Evolutionary conservation across 2,797 vertebrate species (phyloP).

Genomic region (Acanthornis magna): DNA sequence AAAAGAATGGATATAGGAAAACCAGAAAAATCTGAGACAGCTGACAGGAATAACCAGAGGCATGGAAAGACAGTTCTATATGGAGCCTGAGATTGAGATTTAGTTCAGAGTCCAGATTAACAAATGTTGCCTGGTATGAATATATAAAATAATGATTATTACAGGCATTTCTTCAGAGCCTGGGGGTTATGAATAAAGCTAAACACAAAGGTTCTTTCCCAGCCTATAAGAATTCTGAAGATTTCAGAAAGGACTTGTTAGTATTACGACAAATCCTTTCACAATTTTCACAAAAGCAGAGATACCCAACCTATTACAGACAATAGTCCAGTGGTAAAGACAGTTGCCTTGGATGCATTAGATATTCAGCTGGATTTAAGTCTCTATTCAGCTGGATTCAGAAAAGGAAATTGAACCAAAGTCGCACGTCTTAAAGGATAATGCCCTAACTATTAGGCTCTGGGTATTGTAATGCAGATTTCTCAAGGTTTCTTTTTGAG

Average conservation of each 20-base stretch:
- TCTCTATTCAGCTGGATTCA: constrained; percentile 62
- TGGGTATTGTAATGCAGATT: constrained; percentile 64
- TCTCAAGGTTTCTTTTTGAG: constrained; percentile 2
- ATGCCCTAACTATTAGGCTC: constrained; percentile 31
- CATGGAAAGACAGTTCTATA: constrained; percentile 21
- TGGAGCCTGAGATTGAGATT: neutral
- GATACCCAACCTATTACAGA: constrained; percentile 42
- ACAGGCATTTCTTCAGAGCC: constrained; percentile 24
- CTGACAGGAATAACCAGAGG: constrained; percentile 48
- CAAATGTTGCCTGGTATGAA: constrained; percentile 13
- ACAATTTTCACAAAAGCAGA: constrained; percentile 59
- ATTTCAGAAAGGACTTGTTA: constrained; percentile 53
- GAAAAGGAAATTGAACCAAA: constrained; percentile 59
- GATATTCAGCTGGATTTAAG: constrained; percentile 59
- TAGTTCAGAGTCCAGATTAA: constrained; percentile 33
- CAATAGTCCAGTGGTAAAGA: constrained; percentile 51
- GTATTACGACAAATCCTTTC: constrained; percentile 65
- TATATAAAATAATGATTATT: constrained; percentile 51
- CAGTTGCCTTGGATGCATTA: constrained; percentile 68
- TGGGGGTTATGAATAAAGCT: constrained; percentile 2
- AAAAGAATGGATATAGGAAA: neutral
- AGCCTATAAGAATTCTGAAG: constrained; percentile 26
- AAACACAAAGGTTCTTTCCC: constrained; percentile 30
- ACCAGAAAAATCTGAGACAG: constrained; percentile 5
- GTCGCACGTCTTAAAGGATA: constrained; percentile 51